phyloP scores from a whole-genome alignment of 2,888 invertebrate genomes.

The Apotomis capreana region DNA sequence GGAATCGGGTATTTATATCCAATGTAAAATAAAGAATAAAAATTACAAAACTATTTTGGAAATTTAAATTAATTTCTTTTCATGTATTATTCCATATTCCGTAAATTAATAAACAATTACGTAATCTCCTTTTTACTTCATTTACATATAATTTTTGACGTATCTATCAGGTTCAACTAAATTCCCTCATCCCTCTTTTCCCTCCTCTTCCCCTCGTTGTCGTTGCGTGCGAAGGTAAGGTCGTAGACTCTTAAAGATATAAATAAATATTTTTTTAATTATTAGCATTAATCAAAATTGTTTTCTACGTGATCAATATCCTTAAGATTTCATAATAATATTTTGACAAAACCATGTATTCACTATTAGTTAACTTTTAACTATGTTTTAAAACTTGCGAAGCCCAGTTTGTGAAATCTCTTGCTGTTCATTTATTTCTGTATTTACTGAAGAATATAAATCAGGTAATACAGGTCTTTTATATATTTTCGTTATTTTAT shows the following conservation, averaged over 20 bases:
- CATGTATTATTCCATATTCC: no score
- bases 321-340: background rate
- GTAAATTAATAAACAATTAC: background rate
- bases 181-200: constrained; percentile 44
- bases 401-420: constrained; percentile 20
- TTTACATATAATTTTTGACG: background rate
- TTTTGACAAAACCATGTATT: constrained; percentile 7
- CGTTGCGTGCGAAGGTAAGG: constrained; percentile 52
- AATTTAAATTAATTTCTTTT: no score
- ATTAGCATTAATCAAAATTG: background rate
- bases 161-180: constrained; percentile 19
- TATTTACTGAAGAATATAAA: background rate
- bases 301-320: background rate
- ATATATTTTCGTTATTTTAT: background rate
- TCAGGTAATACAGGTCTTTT: background rate
- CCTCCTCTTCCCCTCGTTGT: constrained; percentile 41
- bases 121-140: background rate
- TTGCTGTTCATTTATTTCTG: background rate
- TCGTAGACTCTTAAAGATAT: constrained; percentile 32
- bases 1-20: constrained; percentile 3
- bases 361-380: constrained; percentile 21
- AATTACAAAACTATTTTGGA: no score
- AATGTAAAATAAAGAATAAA: background rate
- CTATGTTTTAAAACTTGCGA: constrained; percentile 33
- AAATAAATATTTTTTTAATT: constrained; percentile 34